These are phyloP conservation scores for Echinarachnius parma DNA, from an alignment of 53 echinoderm and acorn worm species.

Conservation along the genomic window DNA sequence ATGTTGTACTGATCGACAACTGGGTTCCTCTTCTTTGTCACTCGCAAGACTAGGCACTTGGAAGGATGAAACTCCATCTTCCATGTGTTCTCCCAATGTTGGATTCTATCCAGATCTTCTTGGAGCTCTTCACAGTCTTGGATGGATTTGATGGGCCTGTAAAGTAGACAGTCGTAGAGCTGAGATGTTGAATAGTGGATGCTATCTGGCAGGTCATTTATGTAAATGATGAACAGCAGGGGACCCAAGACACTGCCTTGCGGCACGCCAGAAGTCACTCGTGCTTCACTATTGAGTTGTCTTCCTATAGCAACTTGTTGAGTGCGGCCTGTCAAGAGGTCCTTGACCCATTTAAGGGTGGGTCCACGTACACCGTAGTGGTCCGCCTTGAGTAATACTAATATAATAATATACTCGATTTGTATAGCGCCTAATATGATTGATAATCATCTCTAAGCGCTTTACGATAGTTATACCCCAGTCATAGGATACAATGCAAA, in stretches of 20 bases:
- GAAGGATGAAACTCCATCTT: conserved; percentile 47
- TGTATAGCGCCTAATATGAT: too few species aligned
- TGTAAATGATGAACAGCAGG: conserved; percentile 48
- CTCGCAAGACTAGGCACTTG: conserved; percentile 48
- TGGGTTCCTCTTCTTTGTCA: conserved; percentile 45
- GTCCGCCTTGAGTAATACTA: conserved; percentile 28
- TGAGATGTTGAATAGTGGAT: conserved; percentile 31
- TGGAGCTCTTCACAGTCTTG: conserved; percentile 13
- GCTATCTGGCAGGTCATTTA: conserved; percentile 52
- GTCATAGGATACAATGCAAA: too few species aligned
- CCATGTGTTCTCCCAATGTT: conserved; percentile 59
- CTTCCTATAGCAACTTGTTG: conserved; percentile 49
- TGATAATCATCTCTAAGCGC: too few species aligned
- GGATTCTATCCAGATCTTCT: conserved; percentile 28
- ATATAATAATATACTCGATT: too few species aligned
- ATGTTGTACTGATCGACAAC: conserved; percentile 27
- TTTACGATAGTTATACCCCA: too few species aligned
- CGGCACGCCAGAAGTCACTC: conserved; percentile 51
- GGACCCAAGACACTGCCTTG: conserved; percentile 53
- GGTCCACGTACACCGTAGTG: conserved; percentile 21
- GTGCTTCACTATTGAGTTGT: conserved; percentile 13
- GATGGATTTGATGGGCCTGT: conserved; percentile 1
- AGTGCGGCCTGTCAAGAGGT: conserved; percentile 31
- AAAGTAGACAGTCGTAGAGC: conserved; percentile 50
- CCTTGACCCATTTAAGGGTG: conserved; percentile 18